Base-by-base conservation (phyloP, 2,113 vertebrate species). In the Dipodomys spectabilis region DNA sequence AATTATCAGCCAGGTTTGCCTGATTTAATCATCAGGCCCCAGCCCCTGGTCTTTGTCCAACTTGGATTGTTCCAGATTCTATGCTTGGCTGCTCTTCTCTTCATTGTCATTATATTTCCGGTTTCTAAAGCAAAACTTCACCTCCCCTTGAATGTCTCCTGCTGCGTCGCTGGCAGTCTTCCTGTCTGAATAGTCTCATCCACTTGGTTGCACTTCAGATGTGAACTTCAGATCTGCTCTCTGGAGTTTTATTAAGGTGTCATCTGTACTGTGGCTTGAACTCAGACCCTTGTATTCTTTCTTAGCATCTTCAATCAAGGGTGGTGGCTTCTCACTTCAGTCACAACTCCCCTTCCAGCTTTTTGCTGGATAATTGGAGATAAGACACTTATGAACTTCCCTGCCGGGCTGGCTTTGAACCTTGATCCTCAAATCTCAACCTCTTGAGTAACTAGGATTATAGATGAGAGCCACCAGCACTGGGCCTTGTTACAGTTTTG, bases 101-200 rank as follows among this genome's bases (percentile, higher is more conserved):
- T 72, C 65, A 71, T 64, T 27, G 69, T 80, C 25, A 44, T 60
- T 39, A 68, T n/a, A 28, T 13, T 39, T 91, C 44, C 57, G 45
- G n/a, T 75, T 94, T 73, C 77, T 91, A 73, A 73, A 88, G 69
- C 64, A 75, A 68, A 35, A 39, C 68, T 18, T 93, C 45, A 28
- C 60, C 79, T 80, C 86, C n/a, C 27, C 30, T 84, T 67, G 30
- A 75, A 57, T 65, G 53, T 65, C 13, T 13, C 53, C 35, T n/a
- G 5, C 62, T 35, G 23, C 39, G 71, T 62, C 69, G 74, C 60
- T 84, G 57, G 12, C 82, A 57, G 2, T 60, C 68, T 79, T 16
- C 53, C 15, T 57, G 53, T 57, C 57, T 85, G 44, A 25, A 23
- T 62, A 27, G 35, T 83, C 16, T 2, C 32, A 18, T 89, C 79